These are phyloP conservation scores for Adelges cooleyi DNA, from an alignment of 1,140 invertebrate genomes.

Conservation along the genomic window DNA sequence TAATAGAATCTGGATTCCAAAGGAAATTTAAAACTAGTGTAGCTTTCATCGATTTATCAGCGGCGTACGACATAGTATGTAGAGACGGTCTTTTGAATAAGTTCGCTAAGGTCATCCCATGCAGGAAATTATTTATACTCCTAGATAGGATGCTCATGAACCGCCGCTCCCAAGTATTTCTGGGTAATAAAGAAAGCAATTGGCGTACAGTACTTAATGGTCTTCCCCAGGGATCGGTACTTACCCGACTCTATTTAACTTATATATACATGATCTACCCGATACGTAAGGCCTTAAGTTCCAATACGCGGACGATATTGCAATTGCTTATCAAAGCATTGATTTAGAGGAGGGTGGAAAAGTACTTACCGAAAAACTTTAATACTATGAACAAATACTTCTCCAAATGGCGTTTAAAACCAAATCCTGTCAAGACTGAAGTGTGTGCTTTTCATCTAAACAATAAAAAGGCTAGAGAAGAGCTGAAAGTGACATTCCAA, in stretches of 20 bases:
- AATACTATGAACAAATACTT: constrained; percentile 2
- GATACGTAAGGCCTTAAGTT: constrained; percentile 3
- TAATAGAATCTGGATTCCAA: constrained; percentile 29
- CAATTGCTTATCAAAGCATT: constrained; percentile 10
- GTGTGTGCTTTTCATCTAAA: constrained; percentile 20
- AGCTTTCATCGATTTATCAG: constrained; percentile 28
- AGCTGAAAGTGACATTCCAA: not conserved
- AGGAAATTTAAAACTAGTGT: constrained; percentile 15
- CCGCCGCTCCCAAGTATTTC: constrained; percentile 24
- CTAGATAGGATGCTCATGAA: constrained; percentile 25
- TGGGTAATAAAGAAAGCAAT: constrained; percentile 25
- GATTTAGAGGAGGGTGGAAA: constrained; percentile 8
- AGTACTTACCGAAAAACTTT: not conserved
- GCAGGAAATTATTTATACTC: constrained; percentile 5
- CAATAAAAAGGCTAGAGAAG: constrained; percentile 10
- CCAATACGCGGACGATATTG: not conserved
- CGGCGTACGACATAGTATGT: constrained; percentile 29
- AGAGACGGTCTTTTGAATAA: constrained; percentile 22
- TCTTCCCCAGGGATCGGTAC: constrained; percentile 13
- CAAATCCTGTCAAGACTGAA: constrained; percentile 15
- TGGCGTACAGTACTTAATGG: constrained; percentile 29
- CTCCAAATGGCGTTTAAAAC: not conserved
- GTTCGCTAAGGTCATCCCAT: constrained; percentile 10
- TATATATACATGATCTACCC: not conserved
- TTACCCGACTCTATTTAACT: not conserved